Percentiles rank a stretch among this genome's conserved stretches.
Conservation (phyloP, 2,888 invertebrate genomes). For the Campaea margaritaria region DNA sequence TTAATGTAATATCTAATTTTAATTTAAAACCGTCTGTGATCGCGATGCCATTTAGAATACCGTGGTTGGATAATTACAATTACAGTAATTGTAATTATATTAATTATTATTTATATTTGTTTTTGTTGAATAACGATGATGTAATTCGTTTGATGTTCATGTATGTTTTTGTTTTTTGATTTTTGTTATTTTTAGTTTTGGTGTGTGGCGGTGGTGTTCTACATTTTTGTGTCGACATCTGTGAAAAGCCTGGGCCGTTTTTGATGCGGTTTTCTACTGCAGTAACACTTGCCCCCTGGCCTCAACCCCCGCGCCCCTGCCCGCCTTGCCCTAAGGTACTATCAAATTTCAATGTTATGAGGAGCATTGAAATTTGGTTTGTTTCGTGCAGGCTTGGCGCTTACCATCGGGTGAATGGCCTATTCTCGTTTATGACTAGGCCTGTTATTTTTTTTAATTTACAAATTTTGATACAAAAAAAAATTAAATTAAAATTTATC, state of each 20-base stretch:
- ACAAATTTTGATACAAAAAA: too few relatives aligned
- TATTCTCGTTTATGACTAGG: too few relatives aligned
- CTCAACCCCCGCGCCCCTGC: too few relatives aligned
- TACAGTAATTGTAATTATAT: conserved; percentile 25
- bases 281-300: too few relatives aligned
- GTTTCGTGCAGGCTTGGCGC: too few relatives aligned
- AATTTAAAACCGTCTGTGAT: conserved; percentile 74
- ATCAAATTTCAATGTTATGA: background rate
- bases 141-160: conserved; percentile 36
- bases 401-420: too few relatives aligned
- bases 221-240: conserved; percentile 15
- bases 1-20: conserved; percentile 64
- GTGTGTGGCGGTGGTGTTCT: conserved; percentile 37
- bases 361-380: too few relatives aligned
- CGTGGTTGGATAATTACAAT: conserved; percentile 63
- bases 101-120: conserved; percentile 54
- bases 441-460: too few relatives aligned
- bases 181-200: conserved; percentile 51
- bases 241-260: background rate
- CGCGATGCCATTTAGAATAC: conserved; percentile 73
- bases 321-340: too few relatives aligned
- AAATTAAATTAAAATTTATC: too few relatives aligned
- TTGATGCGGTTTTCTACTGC: conserved; percentile 1
- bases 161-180: conserved; percentile 47
- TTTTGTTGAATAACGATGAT: conserved; percentile 45